These are phyloP conservation scores for Aphidius ervi DNA, from an alignment of 1,140 invertebrate genomes.

Conservation along the genomic window DNA sequence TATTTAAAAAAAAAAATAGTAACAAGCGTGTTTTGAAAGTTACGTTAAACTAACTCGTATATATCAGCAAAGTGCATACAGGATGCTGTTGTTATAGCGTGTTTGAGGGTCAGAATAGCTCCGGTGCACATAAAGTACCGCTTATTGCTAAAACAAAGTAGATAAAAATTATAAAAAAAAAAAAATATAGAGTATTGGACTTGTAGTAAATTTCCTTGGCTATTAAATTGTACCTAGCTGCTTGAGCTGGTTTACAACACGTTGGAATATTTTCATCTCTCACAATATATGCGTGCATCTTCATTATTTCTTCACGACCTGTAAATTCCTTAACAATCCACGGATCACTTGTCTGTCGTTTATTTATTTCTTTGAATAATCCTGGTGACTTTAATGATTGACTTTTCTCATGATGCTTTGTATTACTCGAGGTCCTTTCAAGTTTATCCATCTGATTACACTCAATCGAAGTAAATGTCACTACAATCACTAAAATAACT, in stretches of 20 bases:
- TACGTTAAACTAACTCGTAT: slow-evolving; percentile 23
- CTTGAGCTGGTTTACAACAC: slow-evolving; percentile 21
- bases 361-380: too few species aligned
- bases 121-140: slow-evolving; percentile 33
- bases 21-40: slow-evolving; percentile 5
- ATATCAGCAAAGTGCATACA: slow-evolving; percentile 29
- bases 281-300: slow-evolving; percentile 32
- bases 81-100: slow-evolving; percentile 29
- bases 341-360: not conserved
- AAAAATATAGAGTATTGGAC: not conserved
- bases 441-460: too few species aligned
- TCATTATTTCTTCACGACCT: slow-evolving; percentile 16
- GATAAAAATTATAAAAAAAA: slow-evolving; percentile 10
- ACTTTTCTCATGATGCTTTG: too few species aligned
- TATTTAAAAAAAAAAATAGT: slow-evolving; percentile 5
- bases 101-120: slow-evolving; percentile 21
- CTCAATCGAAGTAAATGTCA: too few species aligned
- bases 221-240: slow-evolving; percentile 25
- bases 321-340: slow-evolving; percentile 27
- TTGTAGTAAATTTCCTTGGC: too few species aligned
- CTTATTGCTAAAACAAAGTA: slow-evolving; percentile 23
- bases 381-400: too few species aligned
- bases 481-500: too few species aligned
- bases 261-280: slow-evolving; percentile 27
- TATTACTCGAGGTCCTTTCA: too few species aligned